phyloP scores from a whole-genome alignment of 2,888 invertebrate genomes.

The Hedya salicella region DNA sequence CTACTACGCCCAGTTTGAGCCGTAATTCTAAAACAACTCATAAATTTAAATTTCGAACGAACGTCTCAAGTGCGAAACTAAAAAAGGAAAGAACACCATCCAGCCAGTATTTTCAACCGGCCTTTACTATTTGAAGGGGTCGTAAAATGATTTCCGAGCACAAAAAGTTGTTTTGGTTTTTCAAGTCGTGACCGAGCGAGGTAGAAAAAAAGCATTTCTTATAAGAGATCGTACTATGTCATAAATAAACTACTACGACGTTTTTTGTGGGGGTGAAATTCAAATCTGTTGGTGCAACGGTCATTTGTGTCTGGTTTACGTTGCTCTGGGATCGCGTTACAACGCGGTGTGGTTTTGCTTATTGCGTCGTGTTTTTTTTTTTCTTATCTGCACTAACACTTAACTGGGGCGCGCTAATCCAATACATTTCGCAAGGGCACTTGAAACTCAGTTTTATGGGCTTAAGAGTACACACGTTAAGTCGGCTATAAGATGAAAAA shows the following conservation, averaged over 20 bases:
- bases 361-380: conserved; percentile 68
- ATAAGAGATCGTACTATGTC: conserved; percentile 74
- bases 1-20: not conserved
- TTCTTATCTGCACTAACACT: conserved; percentile 70
- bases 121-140: conserved; percentile 79
- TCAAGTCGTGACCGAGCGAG: conserved; percentile 60
- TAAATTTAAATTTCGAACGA: conserved; percentile 34
- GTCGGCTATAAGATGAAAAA: not conserved
- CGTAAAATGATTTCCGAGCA: conserved; percentile 79
- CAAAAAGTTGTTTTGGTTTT: conserved; percentile 83
- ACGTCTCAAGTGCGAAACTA: conserved; percentile 34
- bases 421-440: conserved; percentile 59
- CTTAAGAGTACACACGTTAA: conserved; percentile 24
- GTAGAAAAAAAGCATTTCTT: conserved; percentile 66
- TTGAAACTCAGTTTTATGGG: conserved; percentile 33
- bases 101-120: conserved; percentile 51
- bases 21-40: conserved; percentile 27
- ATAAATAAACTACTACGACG: conserved; percentile 76
- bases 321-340: conserved; percentile 37
- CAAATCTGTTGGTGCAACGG: conserved; percentile 73
- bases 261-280: conserved; percentile 67
- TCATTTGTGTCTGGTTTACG: conserved; percentile 58
- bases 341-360: conserved; percentile 50
- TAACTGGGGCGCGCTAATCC: conserved; percentile 73
- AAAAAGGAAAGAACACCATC: conserved; percentile 38